Percentiles rank a stretch among this genome's conserved stretches.
These are phyloP conservation scores for Cerceris rybyensis DNA, from an alignment of 2,888 invertebrate species.

Conservation along the genomic window DNA sequence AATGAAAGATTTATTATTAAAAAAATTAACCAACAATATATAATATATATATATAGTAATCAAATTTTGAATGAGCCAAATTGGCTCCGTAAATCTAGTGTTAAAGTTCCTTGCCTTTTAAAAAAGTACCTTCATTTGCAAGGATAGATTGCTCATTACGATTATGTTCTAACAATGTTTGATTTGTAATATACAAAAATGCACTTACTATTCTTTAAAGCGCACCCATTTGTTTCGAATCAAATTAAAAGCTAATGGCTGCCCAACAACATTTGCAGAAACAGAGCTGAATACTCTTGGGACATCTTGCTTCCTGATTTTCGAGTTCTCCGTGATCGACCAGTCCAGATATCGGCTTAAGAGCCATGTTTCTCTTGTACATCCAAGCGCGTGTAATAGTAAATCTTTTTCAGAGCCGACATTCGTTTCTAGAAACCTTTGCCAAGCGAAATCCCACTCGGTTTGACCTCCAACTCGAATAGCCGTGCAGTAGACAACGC, in stretches of 20 bases:
- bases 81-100: too few species aligned
- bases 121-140: conserved; percentile 21
- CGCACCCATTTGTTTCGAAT: conserved; percentile 89
- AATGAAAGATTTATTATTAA: too few species aligned
- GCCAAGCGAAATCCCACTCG: conserved; percentile 96
- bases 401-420: conserved; percentile 92
- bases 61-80: too few species aligned
- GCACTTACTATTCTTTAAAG: conserved; percentile 88
- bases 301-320: conserved; percentile 92
- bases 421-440: conserved; percentile 88
- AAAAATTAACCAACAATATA: too few species aligned
- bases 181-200: too few species aligned
- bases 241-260: conserved; percentile 91
- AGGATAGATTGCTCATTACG: background rate
- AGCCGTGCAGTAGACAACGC: conserved; percentile 93
- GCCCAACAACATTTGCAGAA: conserved; percentile 89
- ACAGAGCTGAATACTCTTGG: conserved; percentile 90
- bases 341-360: conserved; percentile 90
- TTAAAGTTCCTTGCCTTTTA: too few species aligned
- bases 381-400: conserved; percentile 90
- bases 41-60: too few species aligned
- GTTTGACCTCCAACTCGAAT: conserved; percentile 91
- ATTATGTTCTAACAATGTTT: too few species aligned
- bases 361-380: conserved; percentile 92
- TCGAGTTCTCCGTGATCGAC: conserved; percentile 88